Conservation (phyloP, 2,888 invertebrate species). For the Chrysotoxum bicinctum region DNA sequence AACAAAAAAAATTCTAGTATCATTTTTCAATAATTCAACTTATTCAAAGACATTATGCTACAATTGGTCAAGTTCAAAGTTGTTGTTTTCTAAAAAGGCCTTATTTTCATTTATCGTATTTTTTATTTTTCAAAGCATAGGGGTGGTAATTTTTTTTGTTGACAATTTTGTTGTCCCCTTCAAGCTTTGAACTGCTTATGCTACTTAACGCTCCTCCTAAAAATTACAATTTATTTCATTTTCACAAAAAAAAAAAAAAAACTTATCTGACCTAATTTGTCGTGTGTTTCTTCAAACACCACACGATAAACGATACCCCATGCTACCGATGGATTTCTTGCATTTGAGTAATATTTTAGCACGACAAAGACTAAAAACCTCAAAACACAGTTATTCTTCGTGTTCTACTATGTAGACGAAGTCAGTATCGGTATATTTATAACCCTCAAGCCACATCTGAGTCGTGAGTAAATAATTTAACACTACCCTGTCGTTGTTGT, state of each 20-base stretch:
- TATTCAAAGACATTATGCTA: too few relatives aligned
- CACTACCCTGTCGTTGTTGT: not conserved
- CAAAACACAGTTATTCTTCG: constrained; percentile 5
- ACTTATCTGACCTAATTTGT: not conserved
- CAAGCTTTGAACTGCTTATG: too few relatives aligned
- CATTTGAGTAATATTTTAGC: not conserved
- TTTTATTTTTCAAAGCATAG: too few relatives aligned
- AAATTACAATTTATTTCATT: too few relatives aligned
- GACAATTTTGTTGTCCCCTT: too few relatives aligned
- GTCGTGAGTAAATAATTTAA: constrained; percentile 10
- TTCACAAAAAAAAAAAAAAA: not conserved
- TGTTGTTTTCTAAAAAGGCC: too few relatives aligned
- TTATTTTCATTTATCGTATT: too few relatives aligned
- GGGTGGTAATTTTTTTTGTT: too few relatives aligned
- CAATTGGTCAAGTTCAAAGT: too few relatives aligned
- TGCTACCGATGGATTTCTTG: not conserved
- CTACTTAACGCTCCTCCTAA: too few relatives aligned
- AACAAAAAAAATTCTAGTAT: too few relatives aligned
- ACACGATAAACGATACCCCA: not conserved
- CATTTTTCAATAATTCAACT: too few relatives aligned
- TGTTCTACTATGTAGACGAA: not conserved
- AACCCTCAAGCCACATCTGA: not conserved
- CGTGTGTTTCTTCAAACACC: not conserved
- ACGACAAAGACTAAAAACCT: constrained; percentile 8
- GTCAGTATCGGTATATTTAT: not conserved